phyloP scores from a whole-genome alignment of 1,140 invertebrate species.

The Branchinecta lindahli region DNA sequence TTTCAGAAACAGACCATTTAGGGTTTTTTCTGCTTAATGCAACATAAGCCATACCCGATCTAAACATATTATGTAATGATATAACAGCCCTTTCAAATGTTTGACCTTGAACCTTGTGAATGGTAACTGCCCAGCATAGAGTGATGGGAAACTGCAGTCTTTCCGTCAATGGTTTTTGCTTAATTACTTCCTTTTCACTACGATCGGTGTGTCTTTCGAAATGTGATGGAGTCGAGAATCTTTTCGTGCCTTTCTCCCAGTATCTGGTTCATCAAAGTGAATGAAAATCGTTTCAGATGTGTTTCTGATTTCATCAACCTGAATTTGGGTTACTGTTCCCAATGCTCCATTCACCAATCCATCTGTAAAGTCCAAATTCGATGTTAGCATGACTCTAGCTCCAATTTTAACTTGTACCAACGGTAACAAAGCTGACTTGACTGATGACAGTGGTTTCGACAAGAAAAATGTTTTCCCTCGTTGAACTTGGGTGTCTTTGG shows the following conservation, averaged over 20 bases:
- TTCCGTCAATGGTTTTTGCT: conserved; percentile 8
- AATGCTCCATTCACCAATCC: conserved; percentile 8
- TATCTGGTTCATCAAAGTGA: conserved; percentile 8
- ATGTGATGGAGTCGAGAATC: conserved; percentile 8
- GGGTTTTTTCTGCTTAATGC: conserved; percentile 8
- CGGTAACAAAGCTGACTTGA: conserved; percentile 8
- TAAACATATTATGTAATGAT: conserved; percentile 9
- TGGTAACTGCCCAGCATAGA: conserved; percentile 7
- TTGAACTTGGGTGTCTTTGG: conserved; percentile 8
- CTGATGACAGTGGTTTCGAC: conserved; percentile 7
- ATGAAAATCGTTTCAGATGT: conserved; percentile 9
- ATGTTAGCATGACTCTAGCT: conserved; percentile 8
- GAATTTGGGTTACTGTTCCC: conserved; percentile 8
- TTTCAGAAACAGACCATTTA: conserved; percentile 6
- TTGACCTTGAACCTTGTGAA: conserved; percentile 8
- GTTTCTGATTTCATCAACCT: conserved; percentile 8
- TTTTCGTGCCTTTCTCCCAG: conserved; percentile 7
- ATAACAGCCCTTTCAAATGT: conserved; percentile 8
- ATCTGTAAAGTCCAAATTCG: conserved; percentile 5
- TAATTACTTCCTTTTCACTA: conserved; percentile 9
- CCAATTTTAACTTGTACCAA: conserved; percentile 9
- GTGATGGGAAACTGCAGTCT: conserved; percentile 7
- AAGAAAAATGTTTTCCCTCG: conserved; percentile 8
- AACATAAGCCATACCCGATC: conserved; percentile 8
- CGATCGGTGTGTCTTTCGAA: conserved; percentile 7